Conservation (phyloP, 2,113 vertebrate species). For the Lophura nycthemera region DNA sequence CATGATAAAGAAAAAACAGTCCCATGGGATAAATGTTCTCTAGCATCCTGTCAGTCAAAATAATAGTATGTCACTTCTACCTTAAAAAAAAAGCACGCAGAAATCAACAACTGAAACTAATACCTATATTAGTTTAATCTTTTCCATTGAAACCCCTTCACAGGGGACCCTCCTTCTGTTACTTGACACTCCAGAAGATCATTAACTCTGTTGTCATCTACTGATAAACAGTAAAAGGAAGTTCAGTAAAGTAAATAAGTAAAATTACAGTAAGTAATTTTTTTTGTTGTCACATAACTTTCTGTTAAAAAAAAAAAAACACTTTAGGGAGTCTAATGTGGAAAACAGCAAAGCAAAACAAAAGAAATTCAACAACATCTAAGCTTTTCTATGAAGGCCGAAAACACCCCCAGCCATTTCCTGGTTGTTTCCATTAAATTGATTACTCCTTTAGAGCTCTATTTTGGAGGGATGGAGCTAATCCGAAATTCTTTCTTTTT, state of each 20-base stretch:
- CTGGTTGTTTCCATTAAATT: background rate
- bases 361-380: background rate
- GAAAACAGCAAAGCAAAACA: background rate
- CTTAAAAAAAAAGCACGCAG: background rate
- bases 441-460: background rate
- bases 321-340: background rate
- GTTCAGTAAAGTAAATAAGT: background rate
- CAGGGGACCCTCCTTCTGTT: background rate
- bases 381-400: background rate
- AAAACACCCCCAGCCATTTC: background rate
- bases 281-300: background rate
- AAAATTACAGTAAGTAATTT: background rate
- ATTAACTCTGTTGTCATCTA: background rate
- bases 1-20: fast-evolving
- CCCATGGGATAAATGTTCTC: background rate
- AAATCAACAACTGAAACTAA: background rate
- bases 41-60: background rate
- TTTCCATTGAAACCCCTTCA: background rate
- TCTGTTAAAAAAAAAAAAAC: background rate
- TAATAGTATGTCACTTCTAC: background rate
- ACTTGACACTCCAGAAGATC: background rate
- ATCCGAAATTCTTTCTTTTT: background rate
- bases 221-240: background rate
- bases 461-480: background rate
- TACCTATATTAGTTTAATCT: background rate